Evolutionary conservation across 2,113 vertebrate genomes (phyloP), one percentile per base, ranked within the genome.

Genomic region (Axis porcinus): DNA sequence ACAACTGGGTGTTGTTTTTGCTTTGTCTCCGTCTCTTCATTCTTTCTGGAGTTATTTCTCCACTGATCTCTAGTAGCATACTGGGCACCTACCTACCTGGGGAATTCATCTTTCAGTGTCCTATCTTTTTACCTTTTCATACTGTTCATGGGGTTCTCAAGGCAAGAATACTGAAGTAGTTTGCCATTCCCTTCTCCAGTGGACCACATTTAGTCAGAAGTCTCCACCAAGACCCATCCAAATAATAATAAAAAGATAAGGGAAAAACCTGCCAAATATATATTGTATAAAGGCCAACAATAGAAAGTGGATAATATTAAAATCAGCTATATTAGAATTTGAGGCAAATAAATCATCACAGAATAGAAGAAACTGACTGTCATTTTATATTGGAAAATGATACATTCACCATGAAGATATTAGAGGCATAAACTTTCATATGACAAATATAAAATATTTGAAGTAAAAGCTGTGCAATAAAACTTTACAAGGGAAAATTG

Each of bases 361-460:
- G 28, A 87, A 86, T 58, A 36, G 16, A 86, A 94, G 93, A 54
- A 88, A 79, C 50, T 79, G 19, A 76, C 5, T 54, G 9, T 10
- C 30, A 83, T 84, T 91, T 97, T 91, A 89, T 70, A 74, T 27
- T 91, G 28, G 81, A 94, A 95, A 95, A 83, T 67, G 23, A 74
- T 62, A 70, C 6, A 43, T 67, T 78, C 7, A 55, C 17, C 43
- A 23, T 50, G 50, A 82, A 86, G 28, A 55, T 52, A 78, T 45
- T 76, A 57, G 21, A 83, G 1, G 4, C 28, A 85, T 58, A 81
- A 87, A 14, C 9, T 2, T 87, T 93, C 88, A 87, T 40, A 89
- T 89, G n/a, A 36, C 5, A 96, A 57, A 79, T 13, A 88, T 43
- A 94, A 95, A 91, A 86, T 93, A 86, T 86, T 57, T 86, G 92